Evolutionary conservation across 2,888 invertebrate genomes (phyloP).

Genomic region (Caenorhabditis imperialis): DNA sequence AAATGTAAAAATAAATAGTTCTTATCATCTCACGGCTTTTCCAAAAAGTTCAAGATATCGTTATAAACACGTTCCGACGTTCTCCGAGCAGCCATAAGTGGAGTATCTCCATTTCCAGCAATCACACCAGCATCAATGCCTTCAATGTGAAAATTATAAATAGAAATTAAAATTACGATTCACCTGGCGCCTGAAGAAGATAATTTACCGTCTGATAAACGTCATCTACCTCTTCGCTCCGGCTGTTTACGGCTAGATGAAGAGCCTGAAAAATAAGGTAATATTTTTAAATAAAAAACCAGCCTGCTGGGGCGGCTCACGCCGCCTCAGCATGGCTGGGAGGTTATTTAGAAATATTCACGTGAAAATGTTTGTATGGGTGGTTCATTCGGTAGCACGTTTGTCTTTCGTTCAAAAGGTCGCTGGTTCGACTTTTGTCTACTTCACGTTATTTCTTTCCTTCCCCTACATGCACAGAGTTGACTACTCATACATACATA

Average conservation of each 20-base stretch:
- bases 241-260: conserved; percentile 75
- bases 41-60: conserved; percentile 48
- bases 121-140: conserved; percentile 70
- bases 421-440: too few species aligned
- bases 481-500: too few species aligned
- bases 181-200: conserved; percentile 75
- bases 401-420: too few species aligned
- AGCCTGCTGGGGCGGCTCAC: too few species aligned
- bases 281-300: background rate
- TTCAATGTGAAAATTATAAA: conserved; percentile 18
- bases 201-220: conserved; percentile 70
- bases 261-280: conserved; percentile 53
- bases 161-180: background rate
- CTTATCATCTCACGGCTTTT: conserved; percentile 25
- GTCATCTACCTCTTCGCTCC: conserved; percentile 62
- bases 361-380: too few species aligned
- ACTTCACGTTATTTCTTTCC: too few species aligned
- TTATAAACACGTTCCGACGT: conserved; percentile 55
- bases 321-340: too few species aligned
- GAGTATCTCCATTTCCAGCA: conserved; percentile 74
- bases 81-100: conserved; percentile 72
- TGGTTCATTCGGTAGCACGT: too few species aligned
- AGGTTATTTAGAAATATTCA: too few species aligned
- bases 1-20: background rate
- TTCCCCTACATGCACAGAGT: too few species aligned